Evolutionary conservation across 2,113 vertebrate species (phyloP), one percentile per base, ranked within the genome.

Genomic region (Glaucidium brasilianum): DNA sequence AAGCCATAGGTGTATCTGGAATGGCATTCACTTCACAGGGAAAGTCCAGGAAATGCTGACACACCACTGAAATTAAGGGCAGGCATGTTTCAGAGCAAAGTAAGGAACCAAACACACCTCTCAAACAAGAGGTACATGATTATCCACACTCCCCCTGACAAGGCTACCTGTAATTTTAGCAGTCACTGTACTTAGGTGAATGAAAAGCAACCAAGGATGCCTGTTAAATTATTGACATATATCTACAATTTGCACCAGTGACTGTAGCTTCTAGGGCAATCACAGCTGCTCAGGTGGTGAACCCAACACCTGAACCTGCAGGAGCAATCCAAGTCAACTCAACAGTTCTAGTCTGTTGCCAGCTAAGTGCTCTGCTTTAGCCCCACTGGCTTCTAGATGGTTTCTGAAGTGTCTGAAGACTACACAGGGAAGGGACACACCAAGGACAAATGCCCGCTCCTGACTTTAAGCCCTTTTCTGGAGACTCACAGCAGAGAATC

Each of bases 231-330:
- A 39, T 39, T 81, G 29, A 77, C 58, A 6, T 15, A 10, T 0
- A 2, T 10, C n/a, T 52, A 39, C 22, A 85, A 10, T 8, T 64
- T 84, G 9, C 32, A 55, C 12, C 20, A 39, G 13, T 2, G 1
- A 37, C 12, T 25, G 25, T 4, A 67, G n/a, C 69, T 88, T 60
- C 34, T 16, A 41, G 39, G 30, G 25, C 45, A 68, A 37, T 25
- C 0, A 0, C 26, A 72, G 7, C 11, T n/a, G 56, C 14, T 39
- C 7, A 4, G 5, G 52, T 4, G 15, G 23, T 2, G 9, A 88
- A 3, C 15, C 3, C 19, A 26, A 18, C 9, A 18, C 20, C 10
- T 8, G 15, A 27, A 67, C 4, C 63, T 22, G 27, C 49, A 81
- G 63, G 73, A 52, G 8, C 73, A 72, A 52, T 4, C 12, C 59